Evolutionary conservation across 2,797 vertebrate species (phyloP).

Genomic region (Sebastes paucispinis): DNA sequence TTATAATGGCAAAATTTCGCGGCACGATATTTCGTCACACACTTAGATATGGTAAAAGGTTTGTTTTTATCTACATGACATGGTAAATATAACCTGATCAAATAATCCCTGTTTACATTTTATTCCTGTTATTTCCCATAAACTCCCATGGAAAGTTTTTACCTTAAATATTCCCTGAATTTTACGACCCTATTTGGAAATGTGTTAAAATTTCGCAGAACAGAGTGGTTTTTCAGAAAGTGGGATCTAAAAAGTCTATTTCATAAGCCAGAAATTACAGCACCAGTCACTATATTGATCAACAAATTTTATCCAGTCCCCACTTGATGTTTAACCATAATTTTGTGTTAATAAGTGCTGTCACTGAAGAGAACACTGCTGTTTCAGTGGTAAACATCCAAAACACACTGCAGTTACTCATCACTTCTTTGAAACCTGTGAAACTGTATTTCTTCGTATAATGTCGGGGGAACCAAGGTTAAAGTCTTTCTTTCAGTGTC

Average conservation of each 20-base stretch:
- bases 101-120: background rate
- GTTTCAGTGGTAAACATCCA: background rate
- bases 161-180: background rate
- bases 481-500: background rate
- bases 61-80: background rate
- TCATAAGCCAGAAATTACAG: conserved; percentile 4
- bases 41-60: background rate
- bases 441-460: background rate
- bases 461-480: background rate
- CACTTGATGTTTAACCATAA: background rate
- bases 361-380: background rate
- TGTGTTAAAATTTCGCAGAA: too few relatives aligned
- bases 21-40: too few relatives aligned
- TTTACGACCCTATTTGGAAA: too few relatives aligned
- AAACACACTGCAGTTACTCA: background rate
- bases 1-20: too few relatives aligned
- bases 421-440: background rate
- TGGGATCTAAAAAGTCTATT: background rate
- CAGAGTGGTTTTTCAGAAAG: background rate
- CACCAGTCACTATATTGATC: conserved; percentile 4
- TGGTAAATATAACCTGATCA: background rate
- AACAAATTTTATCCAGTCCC: background rate
- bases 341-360: background rate
- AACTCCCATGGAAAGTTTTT: background rate
- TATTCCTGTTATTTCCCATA: background rate